Conservation (phyloP, 2,797 vertebrate genomes). For the Thaleichthys pacificus region DNA sequence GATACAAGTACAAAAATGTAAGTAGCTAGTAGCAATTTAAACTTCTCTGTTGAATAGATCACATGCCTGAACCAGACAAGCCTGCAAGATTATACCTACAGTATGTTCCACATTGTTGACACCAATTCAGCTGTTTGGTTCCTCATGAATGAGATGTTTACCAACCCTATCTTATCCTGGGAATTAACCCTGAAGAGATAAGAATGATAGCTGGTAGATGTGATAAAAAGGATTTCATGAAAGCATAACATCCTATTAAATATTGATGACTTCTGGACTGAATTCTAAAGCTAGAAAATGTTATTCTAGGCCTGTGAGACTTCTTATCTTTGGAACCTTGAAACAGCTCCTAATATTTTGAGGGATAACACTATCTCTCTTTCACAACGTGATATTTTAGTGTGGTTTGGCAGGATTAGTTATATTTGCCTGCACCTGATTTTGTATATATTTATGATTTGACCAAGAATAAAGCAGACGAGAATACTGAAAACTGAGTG, state of each 20-base stretch:
- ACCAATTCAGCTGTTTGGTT: constrained; percentile 20
- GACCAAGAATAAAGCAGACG: not conserved
- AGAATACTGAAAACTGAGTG: not conserved
- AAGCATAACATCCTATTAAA: constrained; percentile 5
- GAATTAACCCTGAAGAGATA: not conserved
- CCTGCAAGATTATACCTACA: too few relatives aligned
- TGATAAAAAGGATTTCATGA: not conserved
- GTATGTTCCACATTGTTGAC: not conserved
- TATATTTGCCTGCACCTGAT: too few relatives aligned
- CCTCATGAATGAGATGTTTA: constrained; percentile 21
- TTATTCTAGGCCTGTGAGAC: not conserved
- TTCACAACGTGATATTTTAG: not conserved
- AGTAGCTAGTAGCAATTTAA: too few relatives aligned
- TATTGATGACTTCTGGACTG: not conserved
- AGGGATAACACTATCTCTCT: not conserved
- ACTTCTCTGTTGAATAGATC: too few relatives aligned
- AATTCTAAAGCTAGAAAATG: not conserved
- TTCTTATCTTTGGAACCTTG: not conserved
- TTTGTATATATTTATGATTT: not conserved
- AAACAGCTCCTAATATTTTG: not conserved
- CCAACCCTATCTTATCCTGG: not conserved
- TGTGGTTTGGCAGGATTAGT: not conserved
- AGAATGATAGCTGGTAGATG: not conserved
- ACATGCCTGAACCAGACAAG: too few relatives aligned
- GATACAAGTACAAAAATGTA: too few relatives aligned